Percentiles rank a stretch among this genome's conserved stretches.
Conservation (phyloP, 2,888 invertebrate species). For the Euplagia quadripunctaria region DNA sequence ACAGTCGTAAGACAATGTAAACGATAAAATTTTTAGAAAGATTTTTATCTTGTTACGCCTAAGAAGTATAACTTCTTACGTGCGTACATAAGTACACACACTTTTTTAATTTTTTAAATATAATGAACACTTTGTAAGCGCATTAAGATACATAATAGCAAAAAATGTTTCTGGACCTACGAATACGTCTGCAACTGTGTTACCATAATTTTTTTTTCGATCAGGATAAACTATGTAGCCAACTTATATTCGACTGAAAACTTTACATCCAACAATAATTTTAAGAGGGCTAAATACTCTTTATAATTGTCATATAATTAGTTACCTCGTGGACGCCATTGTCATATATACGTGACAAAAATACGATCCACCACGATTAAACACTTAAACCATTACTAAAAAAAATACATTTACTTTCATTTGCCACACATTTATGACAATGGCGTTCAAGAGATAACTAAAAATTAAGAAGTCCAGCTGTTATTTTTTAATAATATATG, state of each 20-base stretch:
- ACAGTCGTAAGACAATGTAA: too few relatives aligned
- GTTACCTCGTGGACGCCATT: not conserved
- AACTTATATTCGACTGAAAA: not conserved
- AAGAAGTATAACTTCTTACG: too few relatives aligned
- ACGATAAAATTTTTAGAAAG: too few relatives aligned
- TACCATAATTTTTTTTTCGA: too few relatives aligned
- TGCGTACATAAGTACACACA: too few relatives aligned
- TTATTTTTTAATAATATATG: too few relatives aligned
- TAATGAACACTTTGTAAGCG: slow-evolving; percentile 2
- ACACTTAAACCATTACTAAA: not conserved
- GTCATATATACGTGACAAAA: not conserved
- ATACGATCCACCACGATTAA: not conserved
- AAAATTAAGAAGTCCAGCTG: too few relatives aligned
- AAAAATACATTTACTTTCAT: not conserved
- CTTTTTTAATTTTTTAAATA: too few relatives aligned
- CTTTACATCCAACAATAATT: not conserved
- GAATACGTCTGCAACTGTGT: too few relatives aligned
- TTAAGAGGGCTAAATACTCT: not conserved
- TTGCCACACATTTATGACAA: not conserved
- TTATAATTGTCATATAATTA: not conserved
- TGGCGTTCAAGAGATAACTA: too few relatives aligned
- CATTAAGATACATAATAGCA: not conserved
- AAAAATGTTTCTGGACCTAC: not conserved
- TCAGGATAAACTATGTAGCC: not conserved
- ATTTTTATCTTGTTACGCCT: too few relatives aligned